Evolutionary conservation across 2,797 vertebrate species (phyloP).

Genomic region (Hozukius guyotensis): DNA sequence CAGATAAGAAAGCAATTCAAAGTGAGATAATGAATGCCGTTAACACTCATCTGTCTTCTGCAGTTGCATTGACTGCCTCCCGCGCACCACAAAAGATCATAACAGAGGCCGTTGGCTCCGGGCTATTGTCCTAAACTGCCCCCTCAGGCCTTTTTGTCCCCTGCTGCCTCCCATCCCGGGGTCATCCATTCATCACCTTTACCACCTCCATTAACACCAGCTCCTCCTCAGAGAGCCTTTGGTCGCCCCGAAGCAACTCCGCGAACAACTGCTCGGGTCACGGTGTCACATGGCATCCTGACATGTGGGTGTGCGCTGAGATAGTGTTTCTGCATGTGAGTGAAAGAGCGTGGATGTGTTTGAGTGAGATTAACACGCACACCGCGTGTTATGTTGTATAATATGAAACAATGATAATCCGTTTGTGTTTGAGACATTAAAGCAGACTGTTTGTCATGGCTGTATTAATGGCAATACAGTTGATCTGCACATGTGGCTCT

Average conservation of each 20-base stretch:
- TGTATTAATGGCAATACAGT: not conserved
- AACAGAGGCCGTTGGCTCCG: conserved; percentile 28
- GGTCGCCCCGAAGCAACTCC: conserved; percentile 30
- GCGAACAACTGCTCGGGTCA: conserved; percentile 42
- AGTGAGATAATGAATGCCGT: conserved; percentile 20
- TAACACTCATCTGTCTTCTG: conserved; percentile 50
- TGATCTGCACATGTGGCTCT: not conserved
- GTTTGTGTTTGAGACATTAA: not conserved
- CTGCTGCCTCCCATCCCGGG: conserved; percentile 39
- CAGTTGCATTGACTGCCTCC: conserved; percentile 27
- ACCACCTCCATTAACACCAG: conserved; percentile 63
- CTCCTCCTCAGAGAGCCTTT: conserved; percentile 49
- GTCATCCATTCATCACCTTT: conserved; percentile 70
- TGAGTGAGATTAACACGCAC: not conserved
- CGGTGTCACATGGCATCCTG: conserved; percentile 50
- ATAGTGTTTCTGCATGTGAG: conserved; percentile 20
- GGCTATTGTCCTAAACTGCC: conserved; percentile 50
- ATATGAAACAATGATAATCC: not conserved
- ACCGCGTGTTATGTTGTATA: not conserved
- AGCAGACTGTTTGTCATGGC: not conserved
- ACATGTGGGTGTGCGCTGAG: conserved; percentile 22
- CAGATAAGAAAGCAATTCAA: conserved; percentile 2
- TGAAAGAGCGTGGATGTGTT: conserved; percentile 1
- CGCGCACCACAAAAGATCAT: conserved; percentile 54
- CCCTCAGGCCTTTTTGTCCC: conserved; percentile 48